Conservation (phyloP, 1,140 invertebrate genomes). For the Laodelphax striatellus region DNA sequence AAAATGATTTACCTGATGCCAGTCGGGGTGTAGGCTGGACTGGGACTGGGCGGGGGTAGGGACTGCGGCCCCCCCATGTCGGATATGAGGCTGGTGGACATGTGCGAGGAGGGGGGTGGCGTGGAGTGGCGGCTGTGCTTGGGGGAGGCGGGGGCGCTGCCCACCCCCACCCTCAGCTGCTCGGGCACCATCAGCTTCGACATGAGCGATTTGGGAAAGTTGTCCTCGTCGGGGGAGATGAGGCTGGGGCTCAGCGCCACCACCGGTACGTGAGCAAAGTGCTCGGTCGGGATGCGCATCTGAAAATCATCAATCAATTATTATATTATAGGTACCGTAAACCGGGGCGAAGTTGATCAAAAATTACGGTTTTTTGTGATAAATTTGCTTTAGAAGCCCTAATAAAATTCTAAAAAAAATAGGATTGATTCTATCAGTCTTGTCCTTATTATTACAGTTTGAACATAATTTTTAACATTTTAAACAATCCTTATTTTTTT, state of each 20-base stretch:
- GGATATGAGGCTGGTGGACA: conserved; percentile 35
- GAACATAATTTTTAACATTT: no score
- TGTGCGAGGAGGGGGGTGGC: conserved; percentile 31
- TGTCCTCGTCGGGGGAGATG: conserved; percentile 49
- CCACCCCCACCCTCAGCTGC: conserved; percentile 35
- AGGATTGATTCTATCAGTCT: no score
- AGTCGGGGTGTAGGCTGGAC: conserved; percentile 29
- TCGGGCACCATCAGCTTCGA: conserved; percentile 45
- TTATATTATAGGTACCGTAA: no score
- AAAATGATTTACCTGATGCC: conserved; percentile 20
- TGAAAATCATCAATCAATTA: conserved; percentile 30
- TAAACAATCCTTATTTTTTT: no score
- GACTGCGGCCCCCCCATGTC: conserved; percentile 39
- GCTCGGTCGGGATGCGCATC: conserved; percentile 93
- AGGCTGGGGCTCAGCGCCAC: conserved; percentile 79
- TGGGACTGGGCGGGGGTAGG: conserved; percentile 36
- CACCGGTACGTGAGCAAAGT: conserved; percentile 90
- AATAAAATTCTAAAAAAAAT: no score
- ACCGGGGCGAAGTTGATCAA: no score
- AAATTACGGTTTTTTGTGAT: no score
- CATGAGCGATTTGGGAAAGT: conserved; percentile 48
- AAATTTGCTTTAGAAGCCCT: no score
- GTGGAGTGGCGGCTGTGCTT: conserved; percentile 39
- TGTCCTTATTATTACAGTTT: no score
- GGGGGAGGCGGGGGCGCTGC: conserved; percentile 53